Base-by-base conservation (phyloP, 1,140 invertebrate species). In the Drosophila quadrilineata region DNA sequence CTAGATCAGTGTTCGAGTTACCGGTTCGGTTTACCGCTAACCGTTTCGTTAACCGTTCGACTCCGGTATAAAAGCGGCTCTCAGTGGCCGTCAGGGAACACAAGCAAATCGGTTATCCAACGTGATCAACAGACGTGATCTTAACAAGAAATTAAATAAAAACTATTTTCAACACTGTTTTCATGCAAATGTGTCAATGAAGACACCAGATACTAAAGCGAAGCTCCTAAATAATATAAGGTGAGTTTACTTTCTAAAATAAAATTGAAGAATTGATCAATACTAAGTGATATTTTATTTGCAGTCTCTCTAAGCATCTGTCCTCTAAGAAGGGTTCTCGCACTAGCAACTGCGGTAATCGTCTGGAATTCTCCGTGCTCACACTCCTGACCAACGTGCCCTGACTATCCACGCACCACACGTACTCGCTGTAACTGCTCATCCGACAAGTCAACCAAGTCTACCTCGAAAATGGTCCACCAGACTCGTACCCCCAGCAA, bases 271-370 rank as follows among this genome's bases (percentile, higher is more conserved):
- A 2, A 29, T 19, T 14, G 6, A 5, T 1, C 5, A 24, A 16
- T 12, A 41, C 28, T 63, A 58, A 66, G 14, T 50, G 0, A 2
- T 17, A 14, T 16, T 8, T 12, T 29, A 9, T 4, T 35, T 54
- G 12, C 41, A 89, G 87, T 63, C 84, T 89, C 31, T 89, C 87
- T 24, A 89, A 89, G 57, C 87, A 89, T 50, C 69, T 89, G 12
- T 89, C 87, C 54, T 89, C 87, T 2, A 89, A 89, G 60, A 89
- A 88, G 54, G 87, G 87, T 41, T 89, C 87, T 3, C 74, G 87
- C 40, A 89, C 87, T 33, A 88, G 80, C 40, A 89, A 88, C 62
- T 88, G 87, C 80, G 87, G 69, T 24, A 89, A 89, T 64, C 50
- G 67, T 63, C 76, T 89, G 50, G 87, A 89, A 74, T 89, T 88